Conservation (phyloP, 2,888 invertebrate species). For the Lasioglossum villosulum region DNA sequence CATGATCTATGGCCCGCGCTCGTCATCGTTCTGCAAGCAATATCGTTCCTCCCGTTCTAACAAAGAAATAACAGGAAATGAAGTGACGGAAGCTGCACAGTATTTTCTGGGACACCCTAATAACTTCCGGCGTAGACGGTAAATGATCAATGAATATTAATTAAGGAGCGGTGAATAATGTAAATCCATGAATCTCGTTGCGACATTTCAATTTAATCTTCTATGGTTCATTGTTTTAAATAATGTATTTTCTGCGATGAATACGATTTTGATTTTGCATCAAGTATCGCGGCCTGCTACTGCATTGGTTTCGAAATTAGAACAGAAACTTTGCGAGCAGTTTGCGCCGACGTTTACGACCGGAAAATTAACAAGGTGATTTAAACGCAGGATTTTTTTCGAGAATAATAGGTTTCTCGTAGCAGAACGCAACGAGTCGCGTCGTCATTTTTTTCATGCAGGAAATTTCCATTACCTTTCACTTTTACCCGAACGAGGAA, state of each 20-base stretch:
- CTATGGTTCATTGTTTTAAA: no score
- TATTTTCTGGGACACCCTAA: slow-evolving; percentile 16
- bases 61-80: slow-evolving; percentile 5
- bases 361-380: neutral
- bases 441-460: neutral
- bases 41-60: slow-evolving; percentile 3
- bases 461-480: neutral
- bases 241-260: no score
- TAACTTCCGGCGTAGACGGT: slow-evolving; percentile 11
- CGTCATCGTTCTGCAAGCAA: slow-evolving; percentile 8
- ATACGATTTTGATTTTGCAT: neutral
- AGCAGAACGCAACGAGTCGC: neutral
- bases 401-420: neutral
- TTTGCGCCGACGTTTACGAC: neutral
- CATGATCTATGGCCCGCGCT: neutral
- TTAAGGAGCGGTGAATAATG: neutral
- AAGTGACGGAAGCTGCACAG: slow-evolving; percentile 1
- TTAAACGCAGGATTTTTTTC: neutral
- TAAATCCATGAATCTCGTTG: neutral
- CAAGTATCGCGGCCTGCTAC: neutral
- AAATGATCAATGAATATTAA: slow-evolving; percentile 11
- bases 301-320: neutral
- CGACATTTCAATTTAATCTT: neutral
- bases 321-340: neutral
- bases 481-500: neutral